These are phyloP conservation scores for Acrocyrtus sp. DNA, from an alignment of 2,888 invertebrate species.

Conservation along the genomic window DNA sequence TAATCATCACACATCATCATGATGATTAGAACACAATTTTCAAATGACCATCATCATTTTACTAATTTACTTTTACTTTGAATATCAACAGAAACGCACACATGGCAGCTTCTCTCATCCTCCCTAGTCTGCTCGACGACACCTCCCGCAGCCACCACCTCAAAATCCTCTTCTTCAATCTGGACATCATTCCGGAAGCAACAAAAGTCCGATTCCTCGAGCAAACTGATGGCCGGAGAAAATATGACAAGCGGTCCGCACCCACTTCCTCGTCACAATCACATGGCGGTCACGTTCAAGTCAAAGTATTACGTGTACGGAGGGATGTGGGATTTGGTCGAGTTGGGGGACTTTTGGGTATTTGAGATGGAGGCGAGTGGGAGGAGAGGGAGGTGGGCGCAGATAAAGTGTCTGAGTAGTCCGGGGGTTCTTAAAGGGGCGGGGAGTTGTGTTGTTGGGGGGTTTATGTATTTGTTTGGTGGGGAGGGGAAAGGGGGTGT, in stretches of 20 bases:
- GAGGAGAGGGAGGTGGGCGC: conserved; percentile 75
- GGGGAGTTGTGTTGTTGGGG: conserved; percentile 72
- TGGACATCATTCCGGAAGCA: too few species aligned
- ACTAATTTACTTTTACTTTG: too few species aligned
- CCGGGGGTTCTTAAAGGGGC: conserved; percentile 82
- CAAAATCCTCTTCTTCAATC: conserved; percentile 64
- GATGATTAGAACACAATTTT: background rate
- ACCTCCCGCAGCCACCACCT: background rate
- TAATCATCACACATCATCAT: background rate
- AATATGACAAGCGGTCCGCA: conserved; percentile 64
- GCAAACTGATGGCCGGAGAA: too few species aligned
- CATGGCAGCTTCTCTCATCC: conserved; percentile 74
- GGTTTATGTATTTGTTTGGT: conserved; percentile 82
- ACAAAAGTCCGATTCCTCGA: too few species aligned
- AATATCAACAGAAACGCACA: conserved; percentile 76
- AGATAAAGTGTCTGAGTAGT: conserved; percentile 72
- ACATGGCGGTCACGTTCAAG: conserved; percentile 82
- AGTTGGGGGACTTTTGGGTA: conserved; percentile 80
- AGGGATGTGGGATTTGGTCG: conserved; percentile 86
- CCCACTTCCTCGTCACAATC: conserved; percentile 83
- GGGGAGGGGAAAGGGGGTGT: conserved; percentile 77
- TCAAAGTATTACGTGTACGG: conserved; percentile 85
- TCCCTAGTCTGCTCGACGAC: conserved; percentile 27
- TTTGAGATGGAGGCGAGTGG: conserved; percentile 75
- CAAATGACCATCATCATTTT: conserved; percentile 50